Percentiles rank a stretch among this genome's conserved stretches.
These are phyloP conservation scores for Elysia crispata DNA, from an alignment of 2,888 invertebrate genomes.

Conservation along the genomic window DNA sequence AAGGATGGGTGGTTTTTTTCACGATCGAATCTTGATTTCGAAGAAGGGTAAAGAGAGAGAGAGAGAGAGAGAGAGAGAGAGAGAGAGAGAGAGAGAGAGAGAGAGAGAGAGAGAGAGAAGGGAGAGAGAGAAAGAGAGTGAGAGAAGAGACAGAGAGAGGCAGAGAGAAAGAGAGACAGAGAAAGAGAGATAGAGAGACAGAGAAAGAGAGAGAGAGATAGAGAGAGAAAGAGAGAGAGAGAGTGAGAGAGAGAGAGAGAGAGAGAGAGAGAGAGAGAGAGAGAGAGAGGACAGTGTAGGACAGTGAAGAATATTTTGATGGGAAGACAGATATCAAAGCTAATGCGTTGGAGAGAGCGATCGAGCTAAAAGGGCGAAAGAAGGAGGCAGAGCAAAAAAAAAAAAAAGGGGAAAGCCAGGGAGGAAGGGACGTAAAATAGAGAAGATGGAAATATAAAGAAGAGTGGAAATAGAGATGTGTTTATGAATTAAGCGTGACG, in stretches of 20 bases:
- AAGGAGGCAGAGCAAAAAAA: background rate
- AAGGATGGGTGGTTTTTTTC: too few relatives aligned
- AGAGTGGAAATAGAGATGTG: background rate
- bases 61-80: conserved; percentile 9
- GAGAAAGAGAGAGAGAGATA: too few relatives aligned
- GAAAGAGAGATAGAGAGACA: too few relatives aligned
- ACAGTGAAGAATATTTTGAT: background rate
- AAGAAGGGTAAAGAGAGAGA: background rate
- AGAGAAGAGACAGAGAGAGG: too few relatives aligned
- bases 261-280: background rate
- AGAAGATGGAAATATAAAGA: background rate
- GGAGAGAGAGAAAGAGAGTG: background rate
- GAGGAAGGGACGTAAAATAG: background rate
- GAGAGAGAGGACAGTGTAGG: too few relatives aligned
- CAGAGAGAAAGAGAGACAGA: too few relatives aligned
- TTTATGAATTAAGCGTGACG: too few relatives aligned
- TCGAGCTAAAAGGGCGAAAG: background rate
- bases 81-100: conserved; percentile 9
- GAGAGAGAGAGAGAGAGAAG: background rate
- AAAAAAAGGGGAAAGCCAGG: background rate
- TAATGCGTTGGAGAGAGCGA: background rate
- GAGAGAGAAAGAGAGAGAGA: background rate
- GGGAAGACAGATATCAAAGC: background rate
- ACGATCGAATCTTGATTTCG: too few relatives aligned
- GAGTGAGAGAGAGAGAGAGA: background rate